Evolutionary conservation across 2,113 vertebrate species (phyloP), one percentile per base, ranked within the genome.

Genomic region (Python bivittatus): DNA sequence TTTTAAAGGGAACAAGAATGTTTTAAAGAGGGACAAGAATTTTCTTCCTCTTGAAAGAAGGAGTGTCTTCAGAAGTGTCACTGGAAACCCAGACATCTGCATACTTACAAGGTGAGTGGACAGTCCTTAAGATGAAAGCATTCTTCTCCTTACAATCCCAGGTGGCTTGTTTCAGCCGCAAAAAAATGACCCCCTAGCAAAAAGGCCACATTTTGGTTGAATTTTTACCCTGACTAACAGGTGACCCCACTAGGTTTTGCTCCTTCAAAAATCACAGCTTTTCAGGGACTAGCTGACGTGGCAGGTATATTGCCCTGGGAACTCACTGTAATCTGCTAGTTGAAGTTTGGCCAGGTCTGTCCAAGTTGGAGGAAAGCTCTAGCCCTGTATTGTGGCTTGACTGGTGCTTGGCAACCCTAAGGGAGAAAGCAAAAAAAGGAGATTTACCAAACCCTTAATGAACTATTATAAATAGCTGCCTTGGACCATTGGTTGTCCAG

Each of bases 41-140:
- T 7, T 92, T 94, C 42, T 92, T 42, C 6, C 56, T 56, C 33
- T 44, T n/a, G 54, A 61, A 93, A 94, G 68, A 88, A 88, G 13
- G 48, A 15, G 5, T 15, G 5, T 89, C 57, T 38, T 33, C 83
- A 91, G 1, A 3, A 52, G 0, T 61, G 93, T 94, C 84, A 5
- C 58, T 15, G 27, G 38, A 22, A 92, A 22, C 53, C 83, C 53
- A 87, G 87, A 44, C 29, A 84, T 12, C 29, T 91, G 4, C 1
- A 23, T 27, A 7, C 4, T 60, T 89, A 7, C 53, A 38, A 86
- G 33, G 17, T 27, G 88, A 5, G 1, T 53, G 84, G 6, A 0
- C 23, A 88, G 15, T 56, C n/a, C 57, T 64, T 89, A 85, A 89
- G 48, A 86, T 89, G 48, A 85, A 90, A 92, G 88, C 79, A 33